Evolutionary conservation across 2,113 vertebrate species (phyloP).

Genomic region (Perca flavescens): DNA sequence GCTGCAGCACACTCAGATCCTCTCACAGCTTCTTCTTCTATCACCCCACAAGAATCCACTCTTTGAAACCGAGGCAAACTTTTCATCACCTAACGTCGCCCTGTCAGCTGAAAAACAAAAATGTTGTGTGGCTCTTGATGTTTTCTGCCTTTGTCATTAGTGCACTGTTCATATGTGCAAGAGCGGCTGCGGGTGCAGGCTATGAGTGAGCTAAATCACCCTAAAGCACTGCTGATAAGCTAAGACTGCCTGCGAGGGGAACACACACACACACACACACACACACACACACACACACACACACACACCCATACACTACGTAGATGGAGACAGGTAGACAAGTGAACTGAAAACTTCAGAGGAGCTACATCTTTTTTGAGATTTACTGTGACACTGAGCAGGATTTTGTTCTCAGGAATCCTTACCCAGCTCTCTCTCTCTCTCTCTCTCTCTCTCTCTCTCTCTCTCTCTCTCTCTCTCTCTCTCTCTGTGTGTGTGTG

Average conservation of each 20-base stretch:
- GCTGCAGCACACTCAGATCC: slow-evolving; percentile 19
- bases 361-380: slow-evolving; percentile 28
- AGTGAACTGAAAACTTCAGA: slow-evolving; percentile 12
- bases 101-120: not conserved
- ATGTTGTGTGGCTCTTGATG: not conserved
- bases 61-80: slow-evolving; percentile 16
- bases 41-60: slow-evolving; percentile 27
- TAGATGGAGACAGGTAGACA: slow-evolving; percentile 30
- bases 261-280: not conserved
- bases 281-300: not conserved
- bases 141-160: not conserved
- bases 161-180: not conserved
- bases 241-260: not conserved
- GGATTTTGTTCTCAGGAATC: slow-evolving; percentile 30
- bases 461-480: too few species aligned
- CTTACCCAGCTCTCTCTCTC: not conserved
- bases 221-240: slow-evolving; percentile 3
- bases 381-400: slow-evolving; percentile 47
- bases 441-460: too few species aligned
- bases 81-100: not conserved
- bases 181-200: not conserved
- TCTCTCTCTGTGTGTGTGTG: too few species aligned
- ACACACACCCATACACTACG: too few species aligned
- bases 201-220: slow-evolving; percentile 22
- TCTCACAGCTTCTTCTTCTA: not conserved